Base-by-base conservation (phyloP, 2,888 invertebrate genomes). In the Spilarctia lutea region DNA sequence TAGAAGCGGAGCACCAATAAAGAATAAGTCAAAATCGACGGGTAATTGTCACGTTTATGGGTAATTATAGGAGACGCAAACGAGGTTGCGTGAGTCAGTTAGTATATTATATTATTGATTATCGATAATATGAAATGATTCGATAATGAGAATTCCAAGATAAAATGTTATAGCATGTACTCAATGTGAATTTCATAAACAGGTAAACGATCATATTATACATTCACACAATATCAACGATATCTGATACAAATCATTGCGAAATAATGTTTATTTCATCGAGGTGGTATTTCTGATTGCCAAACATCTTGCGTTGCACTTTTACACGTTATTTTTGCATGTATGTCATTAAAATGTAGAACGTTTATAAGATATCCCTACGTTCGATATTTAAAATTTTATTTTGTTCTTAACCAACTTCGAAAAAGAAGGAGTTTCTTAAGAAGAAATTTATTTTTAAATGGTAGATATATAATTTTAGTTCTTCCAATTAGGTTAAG, bases 271-370 rank as follows among this genome's bases (percentile, higher is more conserved):
- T 48, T 68, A 30, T 68, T 45, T 68, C 30, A 20, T 30, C 30
- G 30, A 45, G 27, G 45, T 48, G 30, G 30, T 68, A 68, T 33
- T 68, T 68, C 4, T 48, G 68, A 68, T 68, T 68, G 24, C 67
- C 11, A 48, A 45, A 68, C 30, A 1, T 30, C 30, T 68, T 68
- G 24, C 30, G 30, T 68, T 48, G 68, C 68, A 68, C 30, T 48
- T 48, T 16, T 20, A 24, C 45, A 30, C 27, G 30, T 8, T 33
- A 68, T 20, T 68, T 45, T 20, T 68, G 68, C 33, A 2, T 27
- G 30, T 48, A 33, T 48, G 48, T 68, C 68, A 68, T 68, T 68
- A 33, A 68, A 68, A 68, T 30, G 24, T 48, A 48, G 45, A 68
- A 48, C 27, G 45, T 27, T 68, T 30, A 24, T 30, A 45, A 30